Base-by-base conservation (phyloP, 2,888 invertebrate genomes). In the Colostygia pectinataria region DNA sequence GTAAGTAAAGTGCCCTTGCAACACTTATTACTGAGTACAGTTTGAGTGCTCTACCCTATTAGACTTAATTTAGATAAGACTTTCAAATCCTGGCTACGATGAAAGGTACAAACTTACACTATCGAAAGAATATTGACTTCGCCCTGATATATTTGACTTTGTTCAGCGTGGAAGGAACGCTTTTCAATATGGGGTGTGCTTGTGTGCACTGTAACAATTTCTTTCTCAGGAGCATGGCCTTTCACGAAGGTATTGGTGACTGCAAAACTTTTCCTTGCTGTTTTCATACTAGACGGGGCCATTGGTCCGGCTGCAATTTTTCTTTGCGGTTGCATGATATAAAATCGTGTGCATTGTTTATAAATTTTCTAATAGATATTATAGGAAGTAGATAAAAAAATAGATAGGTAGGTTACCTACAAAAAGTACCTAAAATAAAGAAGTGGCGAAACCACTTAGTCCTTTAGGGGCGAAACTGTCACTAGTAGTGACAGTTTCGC, bases 91-190 rank as follows among this genome's bases (percentile, higher is more conserved):
- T n/a, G n/a, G n/a, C n/a, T n/a, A n/a, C n/a, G n/a, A n/a, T n/a
- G n/a, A n/a, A n/a, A n/a, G n/a, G n/a, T n/a, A 14, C 6, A 31
- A 14, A 71, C 83, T 66, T 70, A 88, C 89, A 88, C 80, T 37
- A 86, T 74, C 24, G 85, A 84, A 33, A 89, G 71, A 12, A 89
- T 63, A 60, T 90, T 88, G 10, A 90, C 77, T 48, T 81, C 79
- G 45, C 87, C 89, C 51, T 80, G 75, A 62, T 77, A 84, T 24
- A 84, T 63, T 71, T 87, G 88, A 54, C 70, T 76, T 57, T 85
- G 77, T 64, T 83, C 82, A 44, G 65, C 67, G 31, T 74, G 71
- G 51, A 65, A 68, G 10, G 75, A 68, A 13, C 72, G 72, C 32
- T 65, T 73, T 61, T 89, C 87, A 7, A 77, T 40, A n/a, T 71